Percentiles rank a stretch among this genome's conserved stretches.
These are phyloP conservation scores for Drosophila sordidula DNA, from an alignment of 2,888 invertebrate species.

Conservation along the genomic window DNA sequence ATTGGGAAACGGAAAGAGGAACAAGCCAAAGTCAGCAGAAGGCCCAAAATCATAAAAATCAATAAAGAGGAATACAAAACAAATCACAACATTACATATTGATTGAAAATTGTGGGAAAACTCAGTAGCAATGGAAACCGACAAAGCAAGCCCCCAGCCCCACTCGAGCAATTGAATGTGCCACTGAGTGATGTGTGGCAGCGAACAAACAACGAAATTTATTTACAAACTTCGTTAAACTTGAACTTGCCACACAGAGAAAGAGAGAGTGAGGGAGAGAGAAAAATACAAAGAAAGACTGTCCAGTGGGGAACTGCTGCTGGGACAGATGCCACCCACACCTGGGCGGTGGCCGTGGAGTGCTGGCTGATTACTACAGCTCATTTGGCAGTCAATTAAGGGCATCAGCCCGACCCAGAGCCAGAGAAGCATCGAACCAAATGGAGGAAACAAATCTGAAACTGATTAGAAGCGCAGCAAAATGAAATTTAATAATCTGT, in stretches of 20 bases:
- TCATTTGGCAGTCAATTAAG: conserved; percentile 62
- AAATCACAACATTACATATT: conserved; percentile 54
- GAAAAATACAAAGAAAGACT: neutral
- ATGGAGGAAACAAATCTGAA: conserved; percentile 2
- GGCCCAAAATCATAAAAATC: conserved; percentile 56
- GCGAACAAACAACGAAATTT: conserved; percentile 41
- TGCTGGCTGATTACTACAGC: conserved; percentile 38
- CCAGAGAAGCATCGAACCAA: neutral
- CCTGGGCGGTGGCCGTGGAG: neutral
- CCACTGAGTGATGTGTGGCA: conserved; percentile 5
- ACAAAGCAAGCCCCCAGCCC: conserved; percentile 8
- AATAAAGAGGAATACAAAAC: conserved; percentile 40
- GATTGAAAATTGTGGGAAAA: conserved; percentile 54
- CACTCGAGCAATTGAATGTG: neutral
- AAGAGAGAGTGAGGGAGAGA: neutral
- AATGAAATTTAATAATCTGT: conserved; percentile 11
- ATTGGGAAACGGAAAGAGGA: conserved; percentile 4
- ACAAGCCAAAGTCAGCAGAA: conserved; percentile 18
- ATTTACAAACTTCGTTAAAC: conserved; percentile 39
- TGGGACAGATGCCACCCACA: neutral
- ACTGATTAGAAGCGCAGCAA: conserved; percentile 17
- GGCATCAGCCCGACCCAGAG: conserved; percentile 14
- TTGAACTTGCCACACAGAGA: conserved; percentile 11
- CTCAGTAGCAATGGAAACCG: conserved; percentile 36
- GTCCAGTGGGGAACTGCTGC: neutral